These are phyloP conservation scores for Tragelaphus buxtoni DNA, from an alignment of 2,113 vertebrate genomes.

Conservation along the genomic window DNA sequence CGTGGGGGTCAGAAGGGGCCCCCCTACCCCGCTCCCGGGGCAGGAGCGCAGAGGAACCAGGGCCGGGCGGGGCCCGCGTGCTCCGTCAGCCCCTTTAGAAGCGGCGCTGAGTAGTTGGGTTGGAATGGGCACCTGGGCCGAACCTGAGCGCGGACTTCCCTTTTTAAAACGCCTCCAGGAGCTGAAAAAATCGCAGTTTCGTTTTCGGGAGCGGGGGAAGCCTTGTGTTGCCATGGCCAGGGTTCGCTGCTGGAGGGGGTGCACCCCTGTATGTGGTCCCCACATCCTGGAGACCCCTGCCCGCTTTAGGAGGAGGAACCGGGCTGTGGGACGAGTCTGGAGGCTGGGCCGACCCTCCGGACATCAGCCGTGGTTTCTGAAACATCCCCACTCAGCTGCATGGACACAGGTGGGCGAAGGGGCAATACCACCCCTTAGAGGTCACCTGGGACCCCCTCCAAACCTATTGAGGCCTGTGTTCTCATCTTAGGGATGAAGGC, in stretches of 20 bases:
- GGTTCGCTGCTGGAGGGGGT: rapidly evolving
- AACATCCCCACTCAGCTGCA: not conserved
- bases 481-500: not conserved
- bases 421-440: not conserved
- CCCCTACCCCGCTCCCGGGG: rapidly evolving
- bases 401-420: rapidly evolving
- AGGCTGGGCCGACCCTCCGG: not conserved
- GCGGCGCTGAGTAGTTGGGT: not conserved
- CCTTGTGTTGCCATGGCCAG: rapidly evolving
- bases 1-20: rapidly evolving
- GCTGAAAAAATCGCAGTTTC: not conserved
- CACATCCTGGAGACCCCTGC: no score
- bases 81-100: not conserved
- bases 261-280: not conserved
- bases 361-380: no score
- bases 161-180: not conserved
- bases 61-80: not conserved
- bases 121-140: not conserved
- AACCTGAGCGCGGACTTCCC: not conserved
- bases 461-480: not conserved
- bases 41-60: not conserved
- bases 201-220: not conserved
- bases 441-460: not conserved
- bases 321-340: not conserved
- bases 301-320: not conserved